Percentiles rank a stretch among this genome's conserved stretches.
Conservation (phyloP, 2,888 invertebrate species). For the Lamellibrachia columna region DNA sequence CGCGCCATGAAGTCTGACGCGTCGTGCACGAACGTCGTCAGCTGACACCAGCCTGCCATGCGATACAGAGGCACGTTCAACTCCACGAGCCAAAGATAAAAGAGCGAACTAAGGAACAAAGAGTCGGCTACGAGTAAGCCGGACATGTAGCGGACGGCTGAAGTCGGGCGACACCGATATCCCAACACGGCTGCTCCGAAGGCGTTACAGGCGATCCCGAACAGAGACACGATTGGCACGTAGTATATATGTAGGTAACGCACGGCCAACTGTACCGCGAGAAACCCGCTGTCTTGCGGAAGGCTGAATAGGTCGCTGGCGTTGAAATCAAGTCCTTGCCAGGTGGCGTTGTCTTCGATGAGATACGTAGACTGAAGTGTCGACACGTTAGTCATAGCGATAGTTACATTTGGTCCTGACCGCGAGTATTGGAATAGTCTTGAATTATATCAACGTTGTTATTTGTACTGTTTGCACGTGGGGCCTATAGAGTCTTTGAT, state of each 20-base stretch:
- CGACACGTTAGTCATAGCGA: background rate
- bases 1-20: background rate
- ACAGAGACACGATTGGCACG: background rate
- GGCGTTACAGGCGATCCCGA: background rate
- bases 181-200: background rate
- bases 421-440: background rate
- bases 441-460: background rate
- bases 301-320: background rate
- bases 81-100: background rate
- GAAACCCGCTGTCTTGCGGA: background rate
- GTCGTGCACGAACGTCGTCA: background rate
- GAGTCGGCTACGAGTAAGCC: background rate
- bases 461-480: background rate
- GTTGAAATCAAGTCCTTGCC: background rate
- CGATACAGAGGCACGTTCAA: background rate
- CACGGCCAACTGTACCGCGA: background rate
- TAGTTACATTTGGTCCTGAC: background rate
- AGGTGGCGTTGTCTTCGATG: background rate
- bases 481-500: background rate
- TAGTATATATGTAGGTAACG: background rate
- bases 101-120: background rate
- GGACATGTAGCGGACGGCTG: background rate
- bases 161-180: background rate
- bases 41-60: background rate
- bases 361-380: background rate